Conservation (phyloP, 2,113 vertebrate species). For the Hiodon tergisus region DNA sequence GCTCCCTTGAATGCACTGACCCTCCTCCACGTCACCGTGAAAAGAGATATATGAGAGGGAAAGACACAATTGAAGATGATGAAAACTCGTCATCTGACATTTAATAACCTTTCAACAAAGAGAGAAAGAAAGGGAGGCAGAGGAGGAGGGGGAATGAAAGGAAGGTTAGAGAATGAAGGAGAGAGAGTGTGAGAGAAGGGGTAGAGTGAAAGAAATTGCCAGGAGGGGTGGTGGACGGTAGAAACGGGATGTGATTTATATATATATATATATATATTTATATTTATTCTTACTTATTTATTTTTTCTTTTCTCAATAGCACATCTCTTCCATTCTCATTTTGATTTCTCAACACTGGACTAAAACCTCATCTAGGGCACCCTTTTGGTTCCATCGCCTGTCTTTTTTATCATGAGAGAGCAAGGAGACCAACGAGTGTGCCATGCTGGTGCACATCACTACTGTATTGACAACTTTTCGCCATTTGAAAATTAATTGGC, state of each 20-base stretch:
- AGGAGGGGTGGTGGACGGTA: slow-evolving; percentile 44
- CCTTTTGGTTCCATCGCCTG: background rate
- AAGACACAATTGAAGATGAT: slow-evolving; percentile 68
- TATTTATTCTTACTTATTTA: slow-evolving; percentile 41
- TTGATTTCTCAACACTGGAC: background rate
- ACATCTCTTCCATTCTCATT: slow-evolving; percentile 39
- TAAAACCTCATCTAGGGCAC: background rate
- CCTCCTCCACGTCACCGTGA: slow-evolving; percentile 16
- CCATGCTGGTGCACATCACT: background rate
- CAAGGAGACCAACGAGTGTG: background rate
- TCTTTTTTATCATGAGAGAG: background rate
- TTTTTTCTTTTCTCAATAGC: slow-evolving; percentile 36
- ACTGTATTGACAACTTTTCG: background rate
- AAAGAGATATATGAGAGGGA: slow-evolving; percentile 15
- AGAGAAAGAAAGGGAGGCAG: slow-evolving; percentile 44
- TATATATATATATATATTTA: slow-evolving; percentile 29
- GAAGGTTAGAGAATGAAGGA: slow-evolving; percentile 38
- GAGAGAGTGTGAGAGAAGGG: slow-evolving; percentile 50
- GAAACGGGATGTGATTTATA: slow-evolving; percentile 30
- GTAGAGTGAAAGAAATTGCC: slow-evolving; percentile 25
- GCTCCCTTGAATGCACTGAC: slow-evolving; percentile 3
- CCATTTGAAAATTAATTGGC: background rate
- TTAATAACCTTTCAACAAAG: slow-evolving; percentile 73
- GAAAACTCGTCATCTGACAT: slow-evolving; percentile 73
- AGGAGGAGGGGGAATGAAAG: slow-evolving; percentile 36